phyloP scores from a whole-genome alignment of 1,140 invertebrate genomes.

The Tetramorium simillimum region DNA sequence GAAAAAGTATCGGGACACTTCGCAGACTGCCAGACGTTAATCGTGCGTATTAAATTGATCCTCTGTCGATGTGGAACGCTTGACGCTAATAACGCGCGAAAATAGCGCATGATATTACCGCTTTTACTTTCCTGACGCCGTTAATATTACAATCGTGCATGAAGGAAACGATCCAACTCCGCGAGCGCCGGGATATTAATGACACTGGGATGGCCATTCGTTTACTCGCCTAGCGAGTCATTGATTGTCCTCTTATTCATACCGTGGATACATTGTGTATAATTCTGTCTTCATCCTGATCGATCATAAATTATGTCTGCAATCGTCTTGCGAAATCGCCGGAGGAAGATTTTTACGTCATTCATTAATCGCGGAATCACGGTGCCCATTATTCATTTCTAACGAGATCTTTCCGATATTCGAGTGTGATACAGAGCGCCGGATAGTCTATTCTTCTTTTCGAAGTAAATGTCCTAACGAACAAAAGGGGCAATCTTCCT shows the following conservation, averaged over 20 bases:
- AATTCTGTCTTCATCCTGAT: neutral
- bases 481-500: conserved; percentile 54
- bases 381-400: conserved; percentile 41
- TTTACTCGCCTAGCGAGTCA: conserved; percentile 3
- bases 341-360: neutral
- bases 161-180: neutral
- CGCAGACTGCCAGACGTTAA: conserved; percentile 60
- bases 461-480: conserved; percentile 37
- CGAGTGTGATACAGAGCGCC: conserved; percentile 18
- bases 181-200: neutral
- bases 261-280: neutral
- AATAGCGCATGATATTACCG: conserved; percentile 32
- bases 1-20: conserved; percentile 67
- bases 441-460: conserved; percentile 50
- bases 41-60: conserved; percentile 64
- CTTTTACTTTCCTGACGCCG: conserved; percentile 37
- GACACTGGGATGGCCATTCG: neutral
- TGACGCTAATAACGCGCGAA: conserved; percentile 49
- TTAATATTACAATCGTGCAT: conserved; percentile 29
- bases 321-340: conserved; percentile 20
- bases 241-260: neutral
- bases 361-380: conserved; percentile 49
- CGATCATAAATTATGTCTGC: conserved; percentile 20
- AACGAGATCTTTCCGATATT: conserved; percentile 53
- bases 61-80: conserved; percentile 42